A percentile compares a stretch with the other conserved stretches of the same genome.
These are phyloP conservation scores for Phaenicophaeus curvirostris DNA, from an alignment of 2,797 vertebrate species.

Conservation along the genomic window DNA sequence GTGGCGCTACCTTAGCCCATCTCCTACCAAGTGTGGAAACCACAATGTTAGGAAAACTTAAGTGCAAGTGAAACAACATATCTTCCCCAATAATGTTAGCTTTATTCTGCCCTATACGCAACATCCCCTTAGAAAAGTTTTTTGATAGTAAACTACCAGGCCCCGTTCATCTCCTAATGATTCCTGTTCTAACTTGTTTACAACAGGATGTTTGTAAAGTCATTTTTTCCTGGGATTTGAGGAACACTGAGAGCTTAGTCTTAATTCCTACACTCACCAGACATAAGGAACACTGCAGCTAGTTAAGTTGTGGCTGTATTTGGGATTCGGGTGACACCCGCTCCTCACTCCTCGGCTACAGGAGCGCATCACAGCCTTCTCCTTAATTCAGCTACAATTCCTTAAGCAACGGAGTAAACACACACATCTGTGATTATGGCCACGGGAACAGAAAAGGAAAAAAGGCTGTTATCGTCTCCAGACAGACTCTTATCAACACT, in stretches of 20 bases:
- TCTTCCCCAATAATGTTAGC: neutral
- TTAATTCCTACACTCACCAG: neutral
- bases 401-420: constrained; percentile 4
- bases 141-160: neutral
- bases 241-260: neutral
- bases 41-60: neutral
- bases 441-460: neutral
- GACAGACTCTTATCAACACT: constrained; percentile 54
- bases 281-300: neutral
- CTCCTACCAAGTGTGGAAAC: neutral
- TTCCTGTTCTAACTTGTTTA: neutral
- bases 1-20: neutral
- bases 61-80: rapidly evolving
- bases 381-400: neutral
- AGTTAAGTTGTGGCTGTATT: neutral
- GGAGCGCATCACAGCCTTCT: neutral
- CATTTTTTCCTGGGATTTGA: neutral
- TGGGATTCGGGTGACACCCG: rapidly evolving
- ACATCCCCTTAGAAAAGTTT: neutral
- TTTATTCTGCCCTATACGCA: neutral
- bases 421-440: neutral
- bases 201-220: neutral
- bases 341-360: neutral
- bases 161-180: neutral
- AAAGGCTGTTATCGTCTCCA: constrained; percentile 19